Evolutionary conservation across 2,888 invertebrate genomes (phyloP).

Genomic region (Xestia sexstrigata): DNA sequence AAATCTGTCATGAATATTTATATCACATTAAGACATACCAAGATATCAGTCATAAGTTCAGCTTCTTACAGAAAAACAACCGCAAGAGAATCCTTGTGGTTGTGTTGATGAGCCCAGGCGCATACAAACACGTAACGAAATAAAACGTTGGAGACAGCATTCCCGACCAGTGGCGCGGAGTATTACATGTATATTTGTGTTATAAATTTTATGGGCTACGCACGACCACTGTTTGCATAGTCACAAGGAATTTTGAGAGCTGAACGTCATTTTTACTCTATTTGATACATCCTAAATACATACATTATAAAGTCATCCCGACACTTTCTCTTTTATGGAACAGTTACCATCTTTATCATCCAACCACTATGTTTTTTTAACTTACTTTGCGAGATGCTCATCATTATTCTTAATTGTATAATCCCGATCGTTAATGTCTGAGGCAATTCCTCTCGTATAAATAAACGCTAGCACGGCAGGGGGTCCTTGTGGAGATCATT

Average conservation of each 20-base stretch:
- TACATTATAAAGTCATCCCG: constrained; percentile 56
- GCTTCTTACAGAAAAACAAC: constrained; percentile 28
- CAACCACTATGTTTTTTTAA: constrained; percentile 11
- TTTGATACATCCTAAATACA: constrained; percentile 64
- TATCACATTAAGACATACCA: constrained; percentile 1
- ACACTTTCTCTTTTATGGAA: constrained; percentile 40
- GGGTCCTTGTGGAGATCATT: constrained; percentile 66
- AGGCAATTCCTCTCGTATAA: constrained; percentile 67
- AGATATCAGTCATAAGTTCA: constrained; percentile 14
- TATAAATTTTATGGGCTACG: constrained; percentile 84
- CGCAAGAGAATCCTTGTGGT: constrained; percentile 33
- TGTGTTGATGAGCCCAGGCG: constrained; percentile 50
- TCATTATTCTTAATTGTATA: constrained; percentile 54
- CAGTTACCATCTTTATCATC: constrained; percentile 30
- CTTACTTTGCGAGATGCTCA: constrained; percentile 29
- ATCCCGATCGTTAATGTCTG: constrained; percentile 61
- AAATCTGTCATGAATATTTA: constrained; percentile 27
- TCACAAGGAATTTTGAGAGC: constrained; percentile 80
- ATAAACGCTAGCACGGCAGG: constrained; percentile 76
- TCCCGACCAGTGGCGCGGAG: constrained; percentile 77
- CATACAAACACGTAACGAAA: constrained; percentile 76
- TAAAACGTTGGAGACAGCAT: constrained; percentile 81
- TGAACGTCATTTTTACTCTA: constrained; percentile 61
- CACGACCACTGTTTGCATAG: constrained; percentile 83
- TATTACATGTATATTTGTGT: constrained; percentile 79